Percentiles rank a stretch among this genome's conserved stretches.
These are phyloP conservation scores for Myotis myotis DNA, from an alignment of 2,797 vertebrate genomes.

Conservation along the genomic window DNA sequence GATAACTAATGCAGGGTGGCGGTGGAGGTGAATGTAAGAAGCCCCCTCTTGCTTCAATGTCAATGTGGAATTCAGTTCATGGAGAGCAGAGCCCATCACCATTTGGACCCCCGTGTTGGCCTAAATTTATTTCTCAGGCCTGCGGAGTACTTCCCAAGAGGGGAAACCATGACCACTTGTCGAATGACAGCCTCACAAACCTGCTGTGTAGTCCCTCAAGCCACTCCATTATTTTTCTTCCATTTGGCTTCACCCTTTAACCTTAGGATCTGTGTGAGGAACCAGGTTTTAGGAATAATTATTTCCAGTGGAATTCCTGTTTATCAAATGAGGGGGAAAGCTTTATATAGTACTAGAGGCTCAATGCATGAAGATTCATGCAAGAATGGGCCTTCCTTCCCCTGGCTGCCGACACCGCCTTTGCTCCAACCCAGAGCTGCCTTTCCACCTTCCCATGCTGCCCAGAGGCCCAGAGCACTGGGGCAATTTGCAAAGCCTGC, in stretches of 20 bases:
- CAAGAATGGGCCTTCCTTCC: too few relatives aligned
- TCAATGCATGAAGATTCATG: too few relatives aligned
- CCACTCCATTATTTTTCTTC: background rate
- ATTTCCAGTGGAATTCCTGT: background rate
- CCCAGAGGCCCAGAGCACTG: too few relatives aligned
- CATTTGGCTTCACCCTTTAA: background rate
- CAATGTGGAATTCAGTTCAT: background rate
- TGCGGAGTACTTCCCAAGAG: background rate
- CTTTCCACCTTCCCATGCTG: too few relatives aligned
- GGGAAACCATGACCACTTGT: background rate
- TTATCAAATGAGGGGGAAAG: background rate
- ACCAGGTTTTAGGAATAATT: background rate
- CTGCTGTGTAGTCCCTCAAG: background rate
- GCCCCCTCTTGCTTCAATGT: background rate
- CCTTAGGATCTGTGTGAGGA: background rate
- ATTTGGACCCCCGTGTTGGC: background rate
- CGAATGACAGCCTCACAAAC: background rate
- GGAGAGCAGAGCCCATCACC: background rate
- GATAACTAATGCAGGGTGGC: background rate
- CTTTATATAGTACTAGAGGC: background rate
- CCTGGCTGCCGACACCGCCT: too few relatives aligned
- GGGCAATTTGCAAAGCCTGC: too few relatives aligned
- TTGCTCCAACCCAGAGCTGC: too few relatives aligned
- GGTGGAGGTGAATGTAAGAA: background rate
- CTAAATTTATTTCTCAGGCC: background rate